phyloP scores from a whole-genome alignment of 2,797 vertebrate genomes.

The Halcyon leucocephala region DNA sequence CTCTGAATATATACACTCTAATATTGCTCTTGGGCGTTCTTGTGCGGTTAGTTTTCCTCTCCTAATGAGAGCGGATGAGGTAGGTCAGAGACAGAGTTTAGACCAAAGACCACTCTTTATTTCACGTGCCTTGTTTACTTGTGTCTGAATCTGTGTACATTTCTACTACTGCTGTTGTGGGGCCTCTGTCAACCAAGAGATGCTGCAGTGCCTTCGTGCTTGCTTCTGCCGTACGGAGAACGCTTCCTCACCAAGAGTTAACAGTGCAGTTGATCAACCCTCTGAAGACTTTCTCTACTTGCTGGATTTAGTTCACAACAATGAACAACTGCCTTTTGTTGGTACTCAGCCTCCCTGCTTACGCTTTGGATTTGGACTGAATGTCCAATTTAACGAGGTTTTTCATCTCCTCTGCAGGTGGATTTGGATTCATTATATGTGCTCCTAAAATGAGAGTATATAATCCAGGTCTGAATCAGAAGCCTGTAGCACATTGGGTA shows the following conservation, averaged over 20 bases:
- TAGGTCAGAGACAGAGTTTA: background rate
- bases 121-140: background rate
- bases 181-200: background rate
- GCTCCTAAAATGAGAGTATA: background rate
- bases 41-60: background rate
- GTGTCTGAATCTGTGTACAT: background rate
- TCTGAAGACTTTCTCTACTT: background rate
- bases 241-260: background rate
- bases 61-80: background rate
- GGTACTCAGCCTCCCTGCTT: background rate
- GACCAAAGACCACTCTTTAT: background rate
- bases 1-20: background rate
- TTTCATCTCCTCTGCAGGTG: background rate
- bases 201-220: background rate
- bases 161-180: accelerated
- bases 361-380: background rate
- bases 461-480: background rate
- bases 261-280: background rate
- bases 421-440: background rate
- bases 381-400: background rate
- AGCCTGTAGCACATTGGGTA: background rate
- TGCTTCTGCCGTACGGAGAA: background rate
- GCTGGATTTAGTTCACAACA: background rate
- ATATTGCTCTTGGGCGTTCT: background rate
- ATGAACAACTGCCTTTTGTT: background rate